A percentile compares a stretch with the other conserved stretches of the same genome.
These are phyloP conservation scores for Dolichomitus sp. DNA, from an alignment of 2,888 invertebrate species.

Conservation along the genomic window DNA sequence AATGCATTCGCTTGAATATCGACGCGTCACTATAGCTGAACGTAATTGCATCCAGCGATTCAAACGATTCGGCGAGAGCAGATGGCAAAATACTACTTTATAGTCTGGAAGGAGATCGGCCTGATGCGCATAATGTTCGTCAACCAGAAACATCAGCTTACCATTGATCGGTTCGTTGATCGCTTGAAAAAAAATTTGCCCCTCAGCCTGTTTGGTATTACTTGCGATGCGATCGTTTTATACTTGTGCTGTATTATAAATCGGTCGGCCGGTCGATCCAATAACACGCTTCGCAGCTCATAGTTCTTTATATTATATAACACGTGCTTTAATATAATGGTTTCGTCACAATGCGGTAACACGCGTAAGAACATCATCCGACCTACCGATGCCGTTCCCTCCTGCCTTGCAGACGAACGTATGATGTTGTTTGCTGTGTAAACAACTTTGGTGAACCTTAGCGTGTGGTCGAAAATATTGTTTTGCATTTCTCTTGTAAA, in stretches of 20 bases:
- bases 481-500: no score
- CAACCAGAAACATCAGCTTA: conserved; percentile 32
- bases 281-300: conserved; percentile 44
- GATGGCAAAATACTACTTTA: conserved; percentile 13
- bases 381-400: not conserved
- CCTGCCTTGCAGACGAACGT: no score
- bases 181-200: conserved; percentile 1
- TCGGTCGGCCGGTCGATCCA: conserved; percentile 26
- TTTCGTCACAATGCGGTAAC: not conserved
- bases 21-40: conserved; percentile 2
- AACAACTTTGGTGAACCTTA: no score
- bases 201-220: not conserved
- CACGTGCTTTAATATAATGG: not conserved
- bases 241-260: conserved; percentile 2
- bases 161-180: not conserved
- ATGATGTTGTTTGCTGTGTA: no score
- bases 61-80: conserved; percentile 23
- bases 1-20: conserved; percentile 25
- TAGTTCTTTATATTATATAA: conserved; percentile 3
- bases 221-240: not conserved
- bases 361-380: not conserved
- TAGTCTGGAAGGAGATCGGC: conserved; percentile 1
- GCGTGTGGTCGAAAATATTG: no score
- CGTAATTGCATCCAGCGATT: conserved; percentile 30
- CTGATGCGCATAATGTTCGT: conserved; percentile 2